A percentile compares a stretch with the other conserved stretches of the same genome.
phyloP scores from a whole-genome alignment of 1,140 invertebrate genomes.

The Physella acuta region DNA sequence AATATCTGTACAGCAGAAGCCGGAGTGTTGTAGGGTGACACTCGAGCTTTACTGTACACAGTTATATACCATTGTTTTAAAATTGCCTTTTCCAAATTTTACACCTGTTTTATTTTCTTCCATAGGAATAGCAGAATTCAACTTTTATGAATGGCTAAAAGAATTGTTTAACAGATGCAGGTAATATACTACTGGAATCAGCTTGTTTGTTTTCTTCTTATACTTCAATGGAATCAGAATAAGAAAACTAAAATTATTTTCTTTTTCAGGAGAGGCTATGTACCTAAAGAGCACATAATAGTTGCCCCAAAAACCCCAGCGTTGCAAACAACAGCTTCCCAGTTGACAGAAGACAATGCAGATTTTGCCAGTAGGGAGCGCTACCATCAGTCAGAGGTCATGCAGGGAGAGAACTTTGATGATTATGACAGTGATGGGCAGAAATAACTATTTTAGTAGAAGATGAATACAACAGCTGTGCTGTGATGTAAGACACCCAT shows the following conservation, averaged over 20 bases:
- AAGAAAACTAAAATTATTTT: background rate
- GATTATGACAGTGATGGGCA: constrained; percentile 46
- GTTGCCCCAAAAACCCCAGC: constrained; percentile 83
- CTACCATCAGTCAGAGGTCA: constrained; percentile 76
- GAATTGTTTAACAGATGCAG: constrained; percentile 76
- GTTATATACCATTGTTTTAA: too few species aligned
- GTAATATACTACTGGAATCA: constrained; percentile 58
- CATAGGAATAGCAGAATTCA: constrained; percentile 77
- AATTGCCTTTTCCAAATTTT: too few species aligned
- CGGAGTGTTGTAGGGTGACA: too few species aligned
- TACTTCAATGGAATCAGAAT: background rate
- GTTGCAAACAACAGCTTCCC: constrained; percentile 77
- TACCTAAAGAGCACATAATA: constrained; percentile 75
- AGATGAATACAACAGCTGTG: too few species aligned
- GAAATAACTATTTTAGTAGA: too few species aligned
- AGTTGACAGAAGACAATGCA: constrained; percentile 91
- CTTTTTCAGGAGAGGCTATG: constrained; percentile 40
- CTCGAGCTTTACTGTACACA: too few species aligned
- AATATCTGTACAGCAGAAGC: too few species aligned
- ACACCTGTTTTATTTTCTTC: too few species aligned
- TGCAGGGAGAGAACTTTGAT: constrained; percentile 57
- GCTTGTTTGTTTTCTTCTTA: background rate
- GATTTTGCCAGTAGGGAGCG: constrained; percentile 87
- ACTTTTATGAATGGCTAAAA: constrained; percentile 82
- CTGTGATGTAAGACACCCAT: too few species aligned